These are phyloP conservation scores for Diplosoma virens DNA, from an alignment of 23 tunicate genomes.

Conservation along the genomic window DNA sequence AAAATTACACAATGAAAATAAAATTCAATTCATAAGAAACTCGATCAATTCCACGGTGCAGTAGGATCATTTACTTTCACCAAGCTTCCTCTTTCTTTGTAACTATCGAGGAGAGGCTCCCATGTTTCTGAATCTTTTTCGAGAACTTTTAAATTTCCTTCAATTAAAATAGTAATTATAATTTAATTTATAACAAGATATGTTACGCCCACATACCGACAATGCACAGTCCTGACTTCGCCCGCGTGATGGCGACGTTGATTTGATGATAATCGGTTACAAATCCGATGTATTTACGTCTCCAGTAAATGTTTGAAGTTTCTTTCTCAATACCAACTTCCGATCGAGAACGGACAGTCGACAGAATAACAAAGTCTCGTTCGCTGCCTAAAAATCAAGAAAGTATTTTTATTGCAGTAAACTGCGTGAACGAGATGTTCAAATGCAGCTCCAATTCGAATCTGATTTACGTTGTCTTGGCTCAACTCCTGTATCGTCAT, in stretches of 20 bases:
- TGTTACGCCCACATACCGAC: conserved; percentile 74
- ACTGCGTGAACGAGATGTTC: no score
- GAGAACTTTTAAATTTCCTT: conserved; percentile 47
- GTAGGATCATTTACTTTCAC: background rate
- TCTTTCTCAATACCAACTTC: conserved; percentile 27
- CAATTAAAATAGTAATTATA: no score
- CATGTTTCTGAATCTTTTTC: conserved; percentile 30
- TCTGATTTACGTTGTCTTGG: no score
- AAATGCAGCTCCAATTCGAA: no score
- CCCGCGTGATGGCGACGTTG: conserved; percentile 73
- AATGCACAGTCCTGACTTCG: conserved; percentile 61
- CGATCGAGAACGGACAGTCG: conserved; percentile 68
- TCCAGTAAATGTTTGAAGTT: conserved; percentile 48
- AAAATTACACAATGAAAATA: no score
- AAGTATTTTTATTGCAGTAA: no score
- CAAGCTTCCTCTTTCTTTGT: background rate
- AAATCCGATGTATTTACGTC: conserved; percentile 57
- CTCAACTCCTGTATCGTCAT: no score
- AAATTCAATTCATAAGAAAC: no score
- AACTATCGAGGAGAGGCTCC: conserved; percentile 1
- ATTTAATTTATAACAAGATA: no score
- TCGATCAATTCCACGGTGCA: conserved; percentile 32
- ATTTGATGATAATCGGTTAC: conserved; percentile 73
- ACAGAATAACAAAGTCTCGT: conserved; percentile 54
- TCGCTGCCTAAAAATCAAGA: conserved; percentile 53